Evolutionary conservation across 1,140 invertebrate genomes (phyloP), one percentile per base, ranked within the genome.

Genomic region (Drosophila kikkawai): DNA sequence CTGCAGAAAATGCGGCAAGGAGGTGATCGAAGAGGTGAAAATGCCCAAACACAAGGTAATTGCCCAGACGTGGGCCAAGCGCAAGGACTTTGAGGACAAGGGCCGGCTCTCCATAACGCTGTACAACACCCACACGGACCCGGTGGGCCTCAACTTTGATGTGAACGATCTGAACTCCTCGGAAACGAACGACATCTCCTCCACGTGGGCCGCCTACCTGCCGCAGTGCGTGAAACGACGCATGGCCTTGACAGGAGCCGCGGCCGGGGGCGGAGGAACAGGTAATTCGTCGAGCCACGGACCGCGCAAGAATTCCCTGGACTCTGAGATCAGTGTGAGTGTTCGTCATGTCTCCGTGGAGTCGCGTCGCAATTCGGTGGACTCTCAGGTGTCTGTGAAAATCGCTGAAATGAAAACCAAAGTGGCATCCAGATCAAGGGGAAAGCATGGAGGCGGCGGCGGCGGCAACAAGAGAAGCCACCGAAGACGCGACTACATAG

Each of bases 11-110:
- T 95, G 94, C 90, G 94, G 96, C n/a, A 95, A 95, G 64, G 95
- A 96, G 75, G 93, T 95, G 5, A 95, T 96, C 74, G 95, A 96
- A 69, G 95, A 96, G 22, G 94, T 95, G 41, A 96, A 95, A 92
- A 93, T 97, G 69, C 96, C 97, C 83, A 98, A 98, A 85, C 97
- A 98, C 92, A 97, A 97, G 93, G 95, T 98, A 26, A 98, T 99
- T 57, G 97, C 97, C 11, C 95, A 97, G 91, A 97, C 97, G 2
- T 98, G 97, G 94, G 96, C 96, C 1, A 97, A 97, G 71, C 94
- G 97, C n/a, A 96, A 97, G 84, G 96, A 97, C 65, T 95, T 98
- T 63, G 96, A 97, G 64, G 95, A 96, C 84, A 95, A 95, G 58
- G 97, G 97, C 1, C 93, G 96, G n/a, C 93, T 98, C 19, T 98